Conservation (phyloP, 2,888 invertebrate species). For the Chrysina gloriosa region DNA sequence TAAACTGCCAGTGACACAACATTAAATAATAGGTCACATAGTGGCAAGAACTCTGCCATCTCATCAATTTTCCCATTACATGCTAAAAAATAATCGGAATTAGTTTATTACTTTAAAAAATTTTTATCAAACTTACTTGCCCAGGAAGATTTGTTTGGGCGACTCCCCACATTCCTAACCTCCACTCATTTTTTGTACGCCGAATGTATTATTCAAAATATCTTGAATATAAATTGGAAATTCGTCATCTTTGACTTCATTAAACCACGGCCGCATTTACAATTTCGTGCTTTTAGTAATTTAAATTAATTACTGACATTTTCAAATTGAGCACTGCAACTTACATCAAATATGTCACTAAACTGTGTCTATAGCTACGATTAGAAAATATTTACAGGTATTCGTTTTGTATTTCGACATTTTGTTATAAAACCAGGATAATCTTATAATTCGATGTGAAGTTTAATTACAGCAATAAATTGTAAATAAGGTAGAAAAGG, state of each 20-base stretch:
- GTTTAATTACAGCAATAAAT: no score
- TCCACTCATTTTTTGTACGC: constrained; percentile 57
- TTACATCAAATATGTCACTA: constrained; percentile 6
- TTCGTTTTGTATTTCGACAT: no score
- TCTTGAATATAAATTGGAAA: neutral
- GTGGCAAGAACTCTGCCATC: constrained; percentile 87
- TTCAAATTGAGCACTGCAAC: neutral
- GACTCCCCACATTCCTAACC: constrained; percentile 65
- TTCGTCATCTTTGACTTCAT: constrained; percentile 1
- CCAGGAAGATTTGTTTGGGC: constrained; percentile 60
- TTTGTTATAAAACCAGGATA: no score
- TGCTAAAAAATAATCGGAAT: constrained; percentile 54
- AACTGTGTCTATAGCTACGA: neutral
- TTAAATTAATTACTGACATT: constrained; percentile 22
- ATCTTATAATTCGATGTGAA: no score
- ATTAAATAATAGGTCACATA: constrained; percentile 92
- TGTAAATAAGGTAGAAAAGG: no score
- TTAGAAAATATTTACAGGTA: no score
- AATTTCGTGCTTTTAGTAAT: constrained; percentile 5
- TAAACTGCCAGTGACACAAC: constrained; percentile 90
- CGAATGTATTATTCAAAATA: constrained; percentile 16
- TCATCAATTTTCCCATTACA: constrained; percentile 57
- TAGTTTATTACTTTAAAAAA: constrained; percentile 12
- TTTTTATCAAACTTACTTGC: constrained; percentile 55
- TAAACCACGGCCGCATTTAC: neutral